A percentile compares a stretch with the other conserved stretches of the same genome.
Evolutionary conservation across 2,113 vertebrate species (phyloP).

Genomic region (Paralichthys olivaceus): DNA sequence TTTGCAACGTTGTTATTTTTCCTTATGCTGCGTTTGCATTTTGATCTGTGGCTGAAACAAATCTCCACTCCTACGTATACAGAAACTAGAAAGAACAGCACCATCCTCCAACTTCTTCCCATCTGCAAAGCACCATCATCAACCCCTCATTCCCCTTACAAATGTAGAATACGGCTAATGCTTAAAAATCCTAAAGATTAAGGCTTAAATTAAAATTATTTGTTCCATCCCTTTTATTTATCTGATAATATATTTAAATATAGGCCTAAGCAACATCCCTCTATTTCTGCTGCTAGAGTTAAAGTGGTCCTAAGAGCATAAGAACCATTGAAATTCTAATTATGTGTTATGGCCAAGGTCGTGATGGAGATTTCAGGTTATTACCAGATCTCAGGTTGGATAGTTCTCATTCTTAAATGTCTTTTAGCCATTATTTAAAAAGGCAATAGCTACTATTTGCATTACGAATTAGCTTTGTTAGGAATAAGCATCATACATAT

Average conservation of each 20-base stretch:
- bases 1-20: background rate
- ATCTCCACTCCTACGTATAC: background rate
- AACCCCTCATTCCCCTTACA: too few species aligned
- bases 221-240: background rate
- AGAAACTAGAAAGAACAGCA: background rate
- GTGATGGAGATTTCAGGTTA: slow-evolving; percentile 2
- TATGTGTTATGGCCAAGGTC: slow-evolving; percentile 29
- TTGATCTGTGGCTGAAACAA: background rate
- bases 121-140: too few species aligned
- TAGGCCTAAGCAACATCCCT: background rate
- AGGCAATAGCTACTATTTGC: slow-evolving; percentile 2
- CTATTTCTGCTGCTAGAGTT: background rate
- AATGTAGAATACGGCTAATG: background rate
- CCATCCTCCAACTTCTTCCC: too few species aligned
- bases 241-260: background rate
- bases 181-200: background rate
- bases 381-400: background rate
- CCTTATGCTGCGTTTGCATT: background rate
- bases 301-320: background rate
- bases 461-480: background rate
- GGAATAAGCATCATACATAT: slow-evolving; percentile 29
- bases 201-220: background rate
- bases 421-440: slow-evolving; percentile 28
- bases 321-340: slow-evolving; percentile 18
- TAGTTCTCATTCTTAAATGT: slow-evolving; percentile 10